Evolutionary conservation across 2,113 vertebrate species (phyloP), one percentile per base, ranked within the genome.

Genomic region (Cephalophus harveyi): DNA sequence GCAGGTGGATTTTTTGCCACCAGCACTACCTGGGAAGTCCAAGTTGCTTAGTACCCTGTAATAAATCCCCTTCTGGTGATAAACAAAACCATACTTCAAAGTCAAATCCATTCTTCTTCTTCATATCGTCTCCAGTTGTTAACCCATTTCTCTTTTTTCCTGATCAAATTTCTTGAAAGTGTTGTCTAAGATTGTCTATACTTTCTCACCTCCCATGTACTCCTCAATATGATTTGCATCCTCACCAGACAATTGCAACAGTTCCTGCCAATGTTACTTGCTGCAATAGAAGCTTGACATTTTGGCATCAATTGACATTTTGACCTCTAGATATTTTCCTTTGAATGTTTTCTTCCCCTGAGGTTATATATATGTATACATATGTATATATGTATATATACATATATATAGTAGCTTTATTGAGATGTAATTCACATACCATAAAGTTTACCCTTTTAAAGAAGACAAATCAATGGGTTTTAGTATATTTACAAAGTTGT

Each of bases 391-490:
- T 16, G 14, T 33, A 33, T 64, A 5, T 36, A 67, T 67, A 36
- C 10, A 67, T 36, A 36, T 10, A 19, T 71, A 71, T 71, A 36
- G 4, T 36, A 36, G 8, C 59, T 85, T 76, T 96, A 96, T 89
- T 95, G 87, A 93, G 60, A 96, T 95, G 40, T 36, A 89, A 96
- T 91, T 96, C 89, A 95, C 21, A 83, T 92, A 62, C 25, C 10
- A 86, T 88, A 81, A 95, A 91, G 46, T 93, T 95, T 33, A 95
- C 62, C 28, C 76, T 91, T 97, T 96, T 57, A 74, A 54, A 91
- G 25, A 82, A 13, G 33, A n/a, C 14, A 94, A 85, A 55, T 90
- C 11, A 91, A 59, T 62, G 36, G 1, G 4, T 79, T 85, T 96
- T 74, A 85, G 52, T 48, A 57, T 60, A 25, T 46, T 81, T 21